Evolutionary conservation across 2,888 invertebrate genomes (phyloP), one percentile per base, ranked within the genome.

Genomic region (Melanostoma scalare): DNA sequence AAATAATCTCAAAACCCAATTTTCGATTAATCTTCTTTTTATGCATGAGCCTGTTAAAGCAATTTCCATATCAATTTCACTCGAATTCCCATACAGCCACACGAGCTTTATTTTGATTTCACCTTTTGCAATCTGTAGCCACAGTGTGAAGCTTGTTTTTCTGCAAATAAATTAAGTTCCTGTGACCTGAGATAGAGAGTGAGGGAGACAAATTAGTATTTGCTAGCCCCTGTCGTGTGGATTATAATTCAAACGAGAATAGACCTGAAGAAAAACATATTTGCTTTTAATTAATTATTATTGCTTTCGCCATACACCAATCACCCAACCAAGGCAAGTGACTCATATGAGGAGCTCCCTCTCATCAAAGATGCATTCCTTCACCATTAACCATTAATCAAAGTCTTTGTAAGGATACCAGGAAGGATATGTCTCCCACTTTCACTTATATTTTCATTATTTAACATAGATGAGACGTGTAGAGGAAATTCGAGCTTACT

Each of bases 281-380:
- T 56, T 53, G 72, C 67, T 78, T 78, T 72, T 78, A 78, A 78
- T 78, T 78, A 78, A 78, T 72, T 72, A 72, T 72, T 65, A 78
- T 38, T 60, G 36, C 55, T 69, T 4, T 40, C 56, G 4, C 31
- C n/a, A 36, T 44, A 31, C 33, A 75, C 31, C 38, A 50, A 67
- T 38, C 38, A 50, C 5, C 4, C 55, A n/a, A 8, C 60, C 3
- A 44, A 40, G 50, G 10, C 31, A 3, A 35, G 5, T n/a, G n/a
- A n/a, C n/a, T n/a, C 31, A 9, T 30, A 36, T n/a, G 36, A 63
- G 38, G 61, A 61, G 56, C 50, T 61, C 8, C 6, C 48, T 61
- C 9, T 63, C 48, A 71, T 63, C 46, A 69, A 61, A 69, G 35
- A 63, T 61, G 63, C 48, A 71, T 69, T 71, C 48, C 56, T 63